Percentiles rank a stretch among this genome's conserved stretches.
Conservation (phyloP, 2,888 invertebrate genomes). For the Parascotia fuliginaria region DNA sequence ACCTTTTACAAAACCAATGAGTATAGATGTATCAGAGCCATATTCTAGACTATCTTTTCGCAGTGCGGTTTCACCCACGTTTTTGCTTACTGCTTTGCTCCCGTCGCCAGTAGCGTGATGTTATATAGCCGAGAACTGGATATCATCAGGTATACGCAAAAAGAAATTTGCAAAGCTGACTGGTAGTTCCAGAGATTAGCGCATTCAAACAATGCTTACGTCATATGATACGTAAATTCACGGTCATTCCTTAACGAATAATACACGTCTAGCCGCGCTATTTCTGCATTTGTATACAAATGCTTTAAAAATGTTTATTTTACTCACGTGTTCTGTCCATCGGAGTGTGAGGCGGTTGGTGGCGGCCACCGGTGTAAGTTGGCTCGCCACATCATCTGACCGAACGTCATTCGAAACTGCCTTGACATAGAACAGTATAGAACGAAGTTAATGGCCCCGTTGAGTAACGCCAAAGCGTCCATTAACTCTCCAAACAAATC, state of each 20-base stretch:
- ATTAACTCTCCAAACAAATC: slow-evolving; percentile 93
- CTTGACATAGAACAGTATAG: slow-evolving; percentile 97
- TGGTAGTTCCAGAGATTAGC: too few relatives aligned
- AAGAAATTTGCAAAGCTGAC: too few relatives aligned
- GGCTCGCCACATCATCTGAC: slow-evolving; percentile 77
- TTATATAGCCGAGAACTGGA: too few relatives aligned
- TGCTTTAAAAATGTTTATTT: slow-evolving; percentile 32
- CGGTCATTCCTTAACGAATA: background rate
- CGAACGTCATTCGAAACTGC: slow-evolving; percentile 91
- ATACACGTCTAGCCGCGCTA: slow-evolving; percentile 13
- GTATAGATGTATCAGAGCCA: too few relatives aligned
- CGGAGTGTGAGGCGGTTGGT: slow-evolving; percentile 85
- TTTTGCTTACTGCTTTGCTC: too few relatives aligned
- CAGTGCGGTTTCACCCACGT: too few relatives aligned
- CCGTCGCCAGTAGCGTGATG: too few relatives aligned
- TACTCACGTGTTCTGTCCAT: slow-evolving; percentile 87
- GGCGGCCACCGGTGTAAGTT: slow-evolving; percentile 77
- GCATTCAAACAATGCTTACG: background rate
- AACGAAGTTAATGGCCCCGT: slow-evolving; percentile 97
- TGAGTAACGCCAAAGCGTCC: slow-evolving; percentile 95
- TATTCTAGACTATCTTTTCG: too few relatives aligned
- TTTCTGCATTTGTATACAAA: slow-evolving; percentile 34
- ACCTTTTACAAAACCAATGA: too few relatives aligned
- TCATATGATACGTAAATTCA: slow-evolving; percentile 1
- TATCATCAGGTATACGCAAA: too few relatives aligned